Percentiles rank a stretch among this genome's conserved stretches.
These are phyloP conservation scores for Cyclargus thomasi DNA, from an alignment of 1,140 invertebrate genomes.

Conservation along the genomic window DNA sequence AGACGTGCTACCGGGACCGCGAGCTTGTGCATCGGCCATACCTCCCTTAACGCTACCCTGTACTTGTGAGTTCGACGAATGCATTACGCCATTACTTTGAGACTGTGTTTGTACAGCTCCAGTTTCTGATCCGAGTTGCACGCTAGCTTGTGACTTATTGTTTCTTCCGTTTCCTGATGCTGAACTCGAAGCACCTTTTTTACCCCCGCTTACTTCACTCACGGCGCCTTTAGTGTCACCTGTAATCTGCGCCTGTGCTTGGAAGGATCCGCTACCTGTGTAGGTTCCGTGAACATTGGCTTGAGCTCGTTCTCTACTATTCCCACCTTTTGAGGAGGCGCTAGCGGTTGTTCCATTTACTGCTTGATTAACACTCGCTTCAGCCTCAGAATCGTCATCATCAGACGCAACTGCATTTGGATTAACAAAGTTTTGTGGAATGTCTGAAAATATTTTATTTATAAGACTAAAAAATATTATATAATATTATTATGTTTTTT, in stretches of 20 bases:
- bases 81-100: constrained; percentile 83
- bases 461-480: not conserved
- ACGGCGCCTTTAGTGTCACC: constrained; percentile 84
- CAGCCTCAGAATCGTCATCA: constrained; percentile 83
- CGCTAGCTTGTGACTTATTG: constrained; percentile 85
- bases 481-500: not conserved
- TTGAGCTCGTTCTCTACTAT: constrained; percentile 82
- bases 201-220: constrained; percentile 82
- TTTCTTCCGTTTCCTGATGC: constrained; percentile 83
- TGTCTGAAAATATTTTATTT: constrained; percentile 33
- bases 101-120: constrained; percentile 83
- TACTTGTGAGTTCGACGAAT: constrained; percentile 85
- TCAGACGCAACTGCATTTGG: constrained; percentile 42
- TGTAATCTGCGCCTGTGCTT: constrained; percentile 86
- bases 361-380: constrained; percentile 81
- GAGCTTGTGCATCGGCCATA: constrained; percentile 88
- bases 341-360: constrained; percentile 83
- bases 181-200: constrained; percentile 83
- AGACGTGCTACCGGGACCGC: constrained; percentile 86
- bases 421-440: constrained; percentile 58
- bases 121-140: constrained; percentile 82
- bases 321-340: constrained; percentile 84
- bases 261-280: constrained; percentile 84
- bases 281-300: constrained; percentile 87
- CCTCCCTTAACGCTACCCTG: constrained; percentile 86